Base-by-base conservation (phyloP, 2,888 invertebrate species). In the Ramazzottius varieornatus region DNA sequence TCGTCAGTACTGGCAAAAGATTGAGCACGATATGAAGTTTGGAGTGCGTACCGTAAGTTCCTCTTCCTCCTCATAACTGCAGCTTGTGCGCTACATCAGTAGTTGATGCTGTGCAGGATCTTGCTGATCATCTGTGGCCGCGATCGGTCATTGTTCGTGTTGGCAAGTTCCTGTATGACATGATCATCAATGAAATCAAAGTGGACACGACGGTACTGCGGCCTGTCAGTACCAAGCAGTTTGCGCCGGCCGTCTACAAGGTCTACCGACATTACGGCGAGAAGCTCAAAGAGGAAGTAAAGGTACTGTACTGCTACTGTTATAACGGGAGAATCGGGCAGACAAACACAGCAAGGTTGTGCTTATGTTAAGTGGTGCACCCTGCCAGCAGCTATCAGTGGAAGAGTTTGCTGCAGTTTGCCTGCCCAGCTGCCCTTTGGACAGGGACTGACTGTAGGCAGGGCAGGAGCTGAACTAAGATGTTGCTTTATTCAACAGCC, bases 161-260 rank as follows among this genome's bases (percentile, higher is more conserved):
- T 64, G 92, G 92, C 46, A 84, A 84, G 71, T 88, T 90, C 75
- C 78, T 93, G 0, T 90, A 88, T 73, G 84, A 86, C 70, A 86
- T 92, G 63, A 83, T 92, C 20, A 81, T 90, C 73, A 83, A 85
- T 66, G 88, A 90, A 73, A 79, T 90, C 4, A 88, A 88, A 77
- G 82, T 92, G 65, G 83, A 89, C 74, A 80, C 83, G 1, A 85
- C 85, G 72, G 79, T 83, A 68, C 80, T 86, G 76, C 81, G 81
- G 70, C 70, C 4, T 8, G 29, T 24, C 16, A 66, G 16, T 67
- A 66, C 20, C 32, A 40, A 32, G 66, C 68, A 68, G 65, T 64
- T 68, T 63, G 70, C 71, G 29, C 73, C 73, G 29, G 73, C 73
- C 1, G 72, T 73, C 66, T 72, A 71, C 66, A 70, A 71, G 20